phyloP scores from a whole-genome alignment of 2,113 vertebrate species.

The Zosterops hypoxanthus region DNA sequence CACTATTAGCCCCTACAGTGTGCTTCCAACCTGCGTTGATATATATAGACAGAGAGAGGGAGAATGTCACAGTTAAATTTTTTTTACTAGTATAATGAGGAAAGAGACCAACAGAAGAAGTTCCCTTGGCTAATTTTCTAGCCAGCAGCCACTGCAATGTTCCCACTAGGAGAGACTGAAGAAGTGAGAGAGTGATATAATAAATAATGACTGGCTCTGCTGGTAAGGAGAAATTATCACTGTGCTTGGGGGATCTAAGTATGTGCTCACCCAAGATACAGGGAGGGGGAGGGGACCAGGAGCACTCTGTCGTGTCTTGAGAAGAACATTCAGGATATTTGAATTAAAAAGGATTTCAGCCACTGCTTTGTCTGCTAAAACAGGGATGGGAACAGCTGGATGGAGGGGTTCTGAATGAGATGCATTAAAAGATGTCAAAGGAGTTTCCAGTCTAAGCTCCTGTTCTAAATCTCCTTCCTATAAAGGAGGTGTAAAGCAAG shows the following conservation, averaged over 20 bases:
- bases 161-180: conserved; percentile 75
- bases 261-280: conserved; percentile 46
- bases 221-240: conserved; percentile 77
- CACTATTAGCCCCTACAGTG: conserved; percentile 76
- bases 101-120: conserved; percentile 75
- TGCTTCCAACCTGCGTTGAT: conserved; percentile 64
- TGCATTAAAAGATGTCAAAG: background rate
- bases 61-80: conserved; percentile 77
- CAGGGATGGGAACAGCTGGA: background rate
- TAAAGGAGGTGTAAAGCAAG: background rate
- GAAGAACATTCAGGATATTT: background rate
- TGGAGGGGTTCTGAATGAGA: background rate
- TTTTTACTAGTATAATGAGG: conserved; percentile 80
- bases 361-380: conserved; percentile 15
- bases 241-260: conserved; percentile 73
- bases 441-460: background rate
- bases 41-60: conserved; percentile 50
- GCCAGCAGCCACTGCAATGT: conserved; percentile 71
- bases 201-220: conserved; percentile 77
- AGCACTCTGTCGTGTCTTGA: background rate
- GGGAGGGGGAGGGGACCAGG: background rate
- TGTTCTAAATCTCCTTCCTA: background rate
- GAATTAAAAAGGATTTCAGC: conserved; percentile 53
- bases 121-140: conserved; percentile 81
- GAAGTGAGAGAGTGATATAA: conserved; percentile 74